Conservation (phyloP, 2,888 invertebrate genomes). For the Caenorhabditis wallacei region DNA sequence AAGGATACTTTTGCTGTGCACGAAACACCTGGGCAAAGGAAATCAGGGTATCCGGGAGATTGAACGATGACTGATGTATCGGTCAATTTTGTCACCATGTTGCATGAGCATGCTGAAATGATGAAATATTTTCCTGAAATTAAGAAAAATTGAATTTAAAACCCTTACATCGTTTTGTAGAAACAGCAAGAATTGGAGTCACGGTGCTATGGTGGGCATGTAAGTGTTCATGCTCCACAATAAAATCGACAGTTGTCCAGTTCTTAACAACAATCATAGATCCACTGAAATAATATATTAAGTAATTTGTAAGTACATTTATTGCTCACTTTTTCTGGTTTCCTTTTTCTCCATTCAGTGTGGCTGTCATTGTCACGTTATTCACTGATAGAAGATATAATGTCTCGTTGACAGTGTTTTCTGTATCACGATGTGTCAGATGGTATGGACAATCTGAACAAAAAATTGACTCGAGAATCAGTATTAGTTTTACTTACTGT, state of each 20-base stretch:
- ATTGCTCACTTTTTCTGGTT: neutral
- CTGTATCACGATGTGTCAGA: neutral
- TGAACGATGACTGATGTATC: neutral
- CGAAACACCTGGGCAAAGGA: neutral
- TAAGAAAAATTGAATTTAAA: no score
- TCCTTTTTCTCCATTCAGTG: neutral
- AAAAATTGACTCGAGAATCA: neutral
- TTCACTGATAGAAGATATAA: neutral
- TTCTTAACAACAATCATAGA: neutral
- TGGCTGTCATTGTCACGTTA: neutral
- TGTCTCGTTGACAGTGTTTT: neutral
- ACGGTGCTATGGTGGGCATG: neutral
- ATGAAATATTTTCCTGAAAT: neutral
- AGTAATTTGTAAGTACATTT: no score
- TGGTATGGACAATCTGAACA: neutral
- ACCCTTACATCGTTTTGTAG: neutral
- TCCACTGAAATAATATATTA: neutral
- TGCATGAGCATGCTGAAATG: slow-evolving; percentile 6
- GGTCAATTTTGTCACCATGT: neutral
- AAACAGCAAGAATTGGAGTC: neutral
- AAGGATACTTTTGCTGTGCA: neutral
- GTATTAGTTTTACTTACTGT: neutral
- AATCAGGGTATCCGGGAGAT: neutral
- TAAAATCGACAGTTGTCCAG: slow-evolving; percentile 4
- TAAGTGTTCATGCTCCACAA: neutral